Evolutionary conservation across 2,113 vertebrate species (phyloP), one percentile per base, ranked within the genome.

Genomic region (Pyxicephalus adspersus): DNA sequence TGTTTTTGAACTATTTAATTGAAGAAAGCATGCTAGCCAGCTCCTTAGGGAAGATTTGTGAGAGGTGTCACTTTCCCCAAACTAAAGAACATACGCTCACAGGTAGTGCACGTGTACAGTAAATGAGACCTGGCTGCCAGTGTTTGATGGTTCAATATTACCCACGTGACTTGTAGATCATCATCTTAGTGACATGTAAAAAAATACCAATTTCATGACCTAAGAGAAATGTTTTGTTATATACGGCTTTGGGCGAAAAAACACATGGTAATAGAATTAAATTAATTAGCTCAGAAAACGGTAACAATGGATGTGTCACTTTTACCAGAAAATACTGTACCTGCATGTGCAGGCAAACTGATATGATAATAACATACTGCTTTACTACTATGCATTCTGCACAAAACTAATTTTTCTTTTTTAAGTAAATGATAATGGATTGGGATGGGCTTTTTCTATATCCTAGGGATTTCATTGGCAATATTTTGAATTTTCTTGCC

Each of bases 101-200:
- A 72, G 25, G 52, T 28, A 17, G 50, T 55, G 52, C 68, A 71
- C 68, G 50, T 71, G 68, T 28, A 51, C 18, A 29, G 20, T 20
- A 65, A 52, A 20, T 26, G 19, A 8, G 7, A 9, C 38, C 23
- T 28, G 6, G 38, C 38, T 45, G 15, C 9, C 9, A 13, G 15
- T 71, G 52, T 57, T 52, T 57, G 52, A 57, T 19, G 28, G 28
- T 31, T 20, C 20, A 29, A 57, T 57, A 73, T 28, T n/a, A 57
- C 19, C 20, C 68, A 73, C 52, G 52, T 73, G 70, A 15, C 66
- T 25, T 23, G 16, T 73, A 3, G 15, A 4, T 31, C 19, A 31
- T 57, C 28, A 34, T 28, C 52, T 73, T 29, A 73, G 70, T 52
- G 68, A 72, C 34, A 73, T 52, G 70, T 73, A 54, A 57, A 28